These are phyloP conservation scores for Sebastes umbrosus DNA, from an alignment of 2,797 vertebrate species.

Conservation along the genomic window DNA sequence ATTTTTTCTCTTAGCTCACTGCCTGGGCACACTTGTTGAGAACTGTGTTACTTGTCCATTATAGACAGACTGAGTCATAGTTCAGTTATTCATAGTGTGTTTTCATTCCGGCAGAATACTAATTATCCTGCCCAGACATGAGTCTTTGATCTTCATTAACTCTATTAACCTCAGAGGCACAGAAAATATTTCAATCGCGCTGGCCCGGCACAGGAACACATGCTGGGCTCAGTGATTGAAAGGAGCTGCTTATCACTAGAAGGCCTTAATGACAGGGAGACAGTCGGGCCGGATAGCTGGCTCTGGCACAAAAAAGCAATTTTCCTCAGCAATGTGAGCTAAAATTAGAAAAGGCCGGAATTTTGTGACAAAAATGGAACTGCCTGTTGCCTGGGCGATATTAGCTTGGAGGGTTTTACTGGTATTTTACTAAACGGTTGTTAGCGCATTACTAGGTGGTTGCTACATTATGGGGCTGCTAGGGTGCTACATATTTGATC, in stretches of 20 bases:
- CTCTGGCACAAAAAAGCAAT: conserved; percentile 44
- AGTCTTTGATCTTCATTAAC: conserved; percentile 73
- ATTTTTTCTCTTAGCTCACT: neutral
- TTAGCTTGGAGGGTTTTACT: neutral
- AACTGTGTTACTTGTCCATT: neutral
- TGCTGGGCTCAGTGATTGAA: conserved; percentile 56
- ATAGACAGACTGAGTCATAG: conserved; percentile 30
- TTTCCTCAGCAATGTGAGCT: conserved; percentile 26
- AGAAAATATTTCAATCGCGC: conserved; percentile 64
- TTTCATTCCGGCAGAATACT: conserved; percentile 48
- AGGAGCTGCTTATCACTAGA: conserved; percentile 64
- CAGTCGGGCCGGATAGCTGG: conserved; percentile 9
- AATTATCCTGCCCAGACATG: conserved; percentile 55
- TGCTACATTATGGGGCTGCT: neutral
- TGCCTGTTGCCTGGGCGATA: neutral
- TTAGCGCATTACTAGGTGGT: neutral
- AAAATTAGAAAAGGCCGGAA: conserved; percentile 7
- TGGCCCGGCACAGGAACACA: conserved; percentile 36
- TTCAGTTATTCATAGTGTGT: conserved; percentile 44
- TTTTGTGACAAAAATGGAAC: conserved; percentile 1
- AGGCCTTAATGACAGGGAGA: conserved; percentile 50
- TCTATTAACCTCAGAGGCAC: conserved; percentile 61
- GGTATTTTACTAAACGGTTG: neutral
- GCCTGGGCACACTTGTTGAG: neutral
- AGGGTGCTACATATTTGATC: neutral